Evolutionary conservation across 2,797 vertebrate species (phyloP).

Genomic region (Enteromius mattozi): DNA sequence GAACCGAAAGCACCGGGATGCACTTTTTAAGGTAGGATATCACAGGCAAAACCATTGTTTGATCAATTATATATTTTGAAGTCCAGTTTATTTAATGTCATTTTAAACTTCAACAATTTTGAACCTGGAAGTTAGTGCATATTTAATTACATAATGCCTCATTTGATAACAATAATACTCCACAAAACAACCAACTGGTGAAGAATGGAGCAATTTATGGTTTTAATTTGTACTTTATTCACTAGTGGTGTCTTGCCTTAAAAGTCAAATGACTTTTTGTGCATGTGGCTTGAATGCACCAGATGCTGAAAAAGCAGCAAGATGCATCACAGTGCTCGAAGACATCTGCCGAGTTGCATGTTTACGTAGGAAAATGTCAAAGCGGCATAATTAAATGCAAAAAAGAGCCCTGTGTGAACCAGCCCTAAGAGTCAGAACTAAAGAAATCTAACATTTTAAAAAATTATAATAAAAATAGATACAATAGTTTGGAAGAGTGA

Average conservation of each 20-base stretch:
- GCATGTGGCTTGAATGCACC: not conserved
- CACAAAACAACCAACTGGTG: not conserved
- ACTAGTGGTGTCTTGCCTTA: not conserved
- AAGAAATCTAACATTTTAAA: not conserved
- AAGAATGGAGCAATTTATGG: not conserved
- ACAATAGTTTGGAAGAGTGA: constrained; percentile 49
- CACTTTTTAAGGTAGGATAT: not conserved
- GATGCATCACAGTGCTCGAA: not conserved
- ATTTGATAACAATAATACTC: constrained; percentile 1
- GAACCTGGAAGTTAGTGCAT: not conserved
- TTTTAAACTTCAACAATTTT: too few species aligned
- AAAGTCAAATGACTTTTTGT: not conserved
- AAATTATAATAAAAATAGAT: not conserved
- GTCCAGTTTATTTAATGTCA: not conserved
- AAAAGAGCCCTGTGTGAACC: not conserved
- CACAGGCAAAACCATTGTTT: not conserved
- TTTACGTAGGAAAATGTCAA: not conserved
- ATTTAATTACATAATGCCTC: not conserved
- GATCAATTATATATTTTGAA: not conserved
- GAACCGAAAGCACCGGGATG: not conserved
- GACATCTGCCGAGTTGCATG: not conserved
- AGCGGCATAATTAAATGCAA: not conserved
- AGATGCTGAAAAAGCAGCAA: not conserved
- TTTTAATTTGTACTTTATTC: not conserved
- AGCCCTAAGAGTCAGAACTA: not conserved